A percentile compares a stretch with the other conserved stretches of the same genome.
phyloP scores from a whole-genome alignment of 2,113 vertebrate genomes.

The Ciconia boyciana region DNA sequence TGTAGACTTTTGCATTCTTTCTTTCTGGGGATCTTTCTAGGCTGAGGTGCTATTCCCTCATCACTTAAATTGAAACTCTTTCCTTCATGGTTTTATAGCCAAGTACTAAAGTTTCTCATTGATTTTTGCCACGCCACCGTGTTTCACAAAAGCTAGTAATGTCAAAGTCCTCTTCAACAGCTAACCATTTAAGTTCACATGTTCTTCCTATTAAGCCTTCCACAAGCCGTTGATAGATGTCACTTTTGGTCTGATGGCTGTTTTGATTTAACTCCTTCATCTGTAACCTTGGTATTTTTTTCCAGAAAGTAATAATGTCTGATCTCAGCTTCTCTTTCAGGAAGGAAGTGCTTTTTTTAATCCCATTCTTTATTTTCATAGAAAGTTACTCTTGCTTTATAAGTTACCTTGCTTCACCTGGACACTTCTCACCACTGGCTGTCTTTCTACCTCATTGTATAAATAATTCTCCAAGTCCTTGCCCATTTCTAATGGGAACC shows the following conservation, averaged over 20 bases:
- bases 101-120: slow-evolving; percentile 1
- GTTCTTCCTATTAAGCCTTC: neutral
- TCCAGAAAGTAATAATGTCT: neutral
- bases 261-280: slow-evolving; percentile 10
- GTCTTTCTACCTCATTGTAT: neutral
- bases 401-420: neutral
- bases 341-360: neutral
- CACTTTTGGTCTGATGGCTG: neutral
- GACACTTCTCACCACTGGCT: neutral
- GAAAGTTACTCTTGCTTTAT: neutral
- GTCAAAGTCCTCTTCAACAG: slow-evolving; percentile 19
- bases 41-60: neutral
- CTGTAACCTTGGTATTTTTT: neutral
- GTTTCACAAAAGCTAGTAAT: slow-evolving; percentile 37
- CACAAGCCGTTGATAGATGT: neutral
- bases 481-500: neutral
- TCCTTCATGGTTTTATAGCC: neutral
- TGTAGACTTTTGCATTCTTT: neutral
- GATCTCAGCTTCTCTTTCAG: neutral
- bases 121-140: slow-evolving; percentile 24
- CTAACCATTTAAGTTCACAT: neutral
- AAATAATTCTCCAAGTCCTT: neutral
- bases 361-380: neutral
- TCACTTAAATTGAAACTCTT: neutral
- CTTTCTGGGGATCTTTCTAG: neutral